Base-by-base conservation (phyloP, 2,888 invertebrate species). In the Caenorhabditis doughertyi region DNA sequence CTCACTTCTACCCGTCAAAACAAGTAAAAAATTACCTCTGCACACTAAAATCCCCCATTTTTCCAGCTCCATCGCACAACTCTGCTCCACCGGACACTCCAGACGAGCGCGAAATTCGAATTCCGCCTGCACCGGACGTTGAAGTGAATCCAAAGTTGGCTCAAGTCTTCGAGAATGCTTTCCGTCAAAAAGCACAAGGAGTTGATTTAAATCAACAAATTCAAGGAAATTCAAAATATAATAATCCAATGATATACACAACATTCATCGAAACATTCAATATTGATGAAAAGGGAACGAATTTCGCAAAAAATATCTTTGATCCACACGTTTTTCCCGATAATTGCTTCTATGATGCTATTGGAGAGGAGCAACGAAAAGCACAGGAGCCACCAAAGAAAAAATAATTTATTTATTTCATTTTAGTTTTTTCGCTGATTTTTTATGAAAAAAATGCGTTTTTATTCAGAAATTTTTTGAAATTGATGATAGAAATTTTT, bases 161-260 rank as follows among this genome's bases (percentile, higher is more conserved):
- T 49, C 32, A 27, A 1, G 42, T 23, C 39, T 79, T 86, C 51
- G 84, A 79, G 21, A 44, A 25, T 8, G 83, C 81, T 0, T 86
- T 86, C 44, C 47, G 25, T 5, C 79, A 84, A 58, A 86, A 86
- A 56, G 81, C 58, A 4, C 44, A 1, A 3, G 86, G 86, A 25
- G 47, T 39, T 4, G 83, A 84, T 60, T 58, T 86, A 64, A 86
- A 86, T 49, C 25, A 51, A 23, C 67, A 67, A n/a, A 74, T 86
- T 16, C 86, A 86, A 35, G 51, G 64, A 2, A 74, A 64, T 35
- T 72, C 79, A 11, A 79, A 83, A 23, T 87, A 84, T 76, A 76
- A 79, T 39, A 87, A 87, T 65, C 87, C 87, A 16, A 85, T 86
- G 65, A 86, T 85, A 68, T 87, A 87, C 70, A 84, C 84, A 27